These are phyloP conservation scores for Colossoma macropomum DNA, from an alignment of 2,113 vertebrate species.

Conservation along the genomic window DNA sequence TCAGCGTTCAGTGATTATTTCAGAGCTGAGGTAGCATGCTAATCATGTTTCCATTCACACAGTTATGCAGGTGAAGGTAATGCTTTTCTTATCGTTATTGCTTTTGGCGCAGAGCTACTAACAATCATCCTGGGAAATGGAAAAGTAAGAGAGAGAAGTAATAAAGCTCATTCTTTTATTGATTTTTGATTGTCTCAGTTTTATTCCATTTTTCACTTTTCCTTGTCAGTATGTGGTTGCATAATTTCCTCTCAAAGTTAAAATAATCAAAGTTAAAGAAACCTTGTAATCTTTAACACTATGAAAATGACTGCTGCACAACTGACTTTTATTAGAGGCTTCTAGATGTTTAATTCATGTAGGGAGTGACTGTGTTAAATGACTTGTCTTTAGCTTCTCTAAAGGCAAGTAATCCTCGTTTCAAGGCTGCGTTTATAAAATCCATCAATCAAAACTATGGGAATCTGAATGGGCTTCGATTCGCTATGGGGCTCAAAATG, in stretches of 20 bases:
- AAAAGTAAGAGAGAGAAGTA: conserved; percentile 13
- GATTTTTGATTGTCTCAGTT: conserved; percentile 17
- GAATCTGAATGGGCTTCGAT: not conserved
- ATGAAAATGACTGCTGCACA: not conserved
- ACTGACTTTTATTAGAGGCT: not conserved
- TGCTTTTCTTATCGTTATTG: conserved; percentile 43
- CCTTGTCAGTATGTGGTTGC: not conserved
- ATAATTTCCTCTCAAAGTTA: conserved; percentile 6
- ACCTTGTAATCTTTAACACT: too few species aligned
- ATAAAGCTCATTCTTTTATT: conserved; percentile 34
- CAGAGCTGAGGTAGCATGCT: conserved; percentile 30
- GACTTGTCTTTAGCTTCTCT: not conserved
- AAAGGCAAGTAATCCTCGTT: not conserved
- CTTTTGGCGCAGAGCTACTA: conserved; percentile 28
- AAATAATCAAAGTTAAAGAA: not conserved
- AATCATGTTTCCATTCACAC: conserved; percentile 42
- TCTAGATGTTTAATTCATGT: not conserved
- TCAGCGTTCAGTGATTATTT: conserved; percentile 27
- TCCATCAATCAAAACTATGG: conserved; percentile 8
- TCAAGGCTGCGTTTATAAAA: conserved; percentile 1
- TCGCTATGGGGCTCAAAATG: conserved; percentile 10
- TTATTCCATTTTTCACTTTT: not conserved
- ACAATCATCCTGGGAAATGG: conserved; percentile 31
- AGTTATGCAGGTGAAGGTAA: conserved; percentile 9
- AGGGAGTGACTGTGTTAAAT: conserved; percentile 10